phyloP scores from a whole-genome alignment of 2,113 vertebrate genomes.

The Alosa alosa region DNA sequence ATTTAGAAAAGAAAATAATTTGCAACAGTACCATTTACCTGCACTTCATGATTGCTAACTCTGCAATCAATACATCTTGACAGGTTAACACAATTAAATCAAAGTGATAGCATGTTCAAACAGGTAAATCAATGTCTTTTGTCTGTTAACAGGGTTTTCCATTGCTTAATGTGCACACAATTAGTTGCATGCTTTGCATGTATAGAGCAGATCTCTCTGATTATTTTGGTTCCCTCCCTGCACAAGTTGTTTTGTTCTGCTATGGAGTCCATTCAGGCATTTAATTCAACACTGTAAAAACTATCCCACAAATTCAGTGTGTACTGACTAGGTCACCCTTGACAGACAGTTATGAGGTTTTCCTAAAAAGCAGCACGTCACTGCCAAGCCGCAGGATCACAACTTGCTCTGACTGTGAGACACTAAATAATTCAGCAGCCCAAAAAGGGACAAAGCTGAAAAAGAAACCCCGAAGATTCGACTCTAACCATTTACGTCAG shows the following conservation, averaged over 20 bases:
- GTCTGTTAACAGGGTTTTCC: background rate
- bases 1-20: background rate
- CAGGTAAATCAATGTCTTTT: background rate
- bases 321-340: background rate
- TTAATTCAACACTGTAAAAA: background rate
- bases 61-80: background rate
- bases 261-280: background rate
- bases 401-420: background rate
- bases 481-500: background rate
- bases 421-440: background rate
- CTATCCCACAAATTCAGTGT: background rate
- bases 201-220: background rate
- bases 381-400: slow-evolving; percentile 3
- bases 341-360: background rate
- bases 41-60: background rate
- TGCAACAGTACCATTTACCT: background rate
- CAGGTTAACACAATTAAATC: background rate
- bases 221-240: background rate
- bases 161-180: background rate
- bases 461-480: background rate
- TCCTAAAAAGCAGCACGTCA: slow-evolving; percentile 1
- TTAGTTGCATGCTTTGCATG: too few relatives aligned
- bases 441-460: background rate
- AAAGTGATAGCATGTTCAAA: background rate
- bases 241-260: background rate